Base-by-base conservation (phyloP, 1,140 invertebrate species). In the Sycophila sp. region DNA sequence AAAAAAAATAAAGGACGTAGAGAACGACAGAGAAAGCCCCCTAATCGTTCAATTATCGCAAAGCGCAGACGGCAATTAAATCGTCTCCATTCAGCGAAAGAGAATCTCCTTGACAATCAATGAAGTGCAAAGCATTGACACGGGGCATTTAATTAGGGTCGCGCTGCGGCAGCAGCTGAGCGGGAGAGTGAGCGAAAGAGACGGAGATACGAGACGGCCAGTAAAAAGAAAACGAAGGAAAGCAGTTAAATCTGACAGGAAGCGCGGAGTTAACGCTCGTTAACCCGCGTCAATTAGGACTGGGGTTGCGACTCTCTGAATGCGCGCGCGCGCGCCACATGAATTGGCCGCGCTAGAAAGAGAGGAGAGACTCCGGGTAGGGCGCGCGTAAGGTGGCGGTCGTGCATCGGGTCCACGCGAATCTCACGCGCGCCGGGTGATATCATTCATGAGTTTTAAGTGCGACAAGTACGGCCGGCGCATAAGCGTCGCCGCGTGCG, bases 221-320 rank as follows among this genome's bases (percentile, higher is more conserved):
- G 40, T 26, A 69, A 45, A 63, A 70, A 70, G 38, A 24, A 71
- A 59, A 53, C 62, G 45, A 66, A 64, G 40, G 63, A 71, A 71
- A 66, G 62, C 38, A 45, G 58, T 67, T 72, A 62, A 72, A 72
- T 72, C 70, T 72, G 70, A 62, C 70, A 72, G 70, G 70, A 72
- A 72, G 58, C 47, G 56, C 45, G 24, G 64, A 72, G 70, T 72
- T 72, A 72, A 67, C 63, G 55, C 58, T 72, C 49, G 64, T 72
- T 72, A 72, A 72, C 62, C 69, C 55, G 26, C 22, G 17, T 60
- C 60, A 66, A 73, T 69, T 69, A 69, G 34, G 28, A 15, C 38
- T 17, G 47, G 51, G 30, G 67, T 58, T 49, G 49, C 56, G 56
- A 28, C 58, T 60, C 36, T 59, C n/a, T 8, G 19, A 22, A 30